These are phyloP conservation scores for Halcyon leucocephala DNA, from an alignment of 2,797 vertebrate genomes.

Conservation along the genomic window DNA sequence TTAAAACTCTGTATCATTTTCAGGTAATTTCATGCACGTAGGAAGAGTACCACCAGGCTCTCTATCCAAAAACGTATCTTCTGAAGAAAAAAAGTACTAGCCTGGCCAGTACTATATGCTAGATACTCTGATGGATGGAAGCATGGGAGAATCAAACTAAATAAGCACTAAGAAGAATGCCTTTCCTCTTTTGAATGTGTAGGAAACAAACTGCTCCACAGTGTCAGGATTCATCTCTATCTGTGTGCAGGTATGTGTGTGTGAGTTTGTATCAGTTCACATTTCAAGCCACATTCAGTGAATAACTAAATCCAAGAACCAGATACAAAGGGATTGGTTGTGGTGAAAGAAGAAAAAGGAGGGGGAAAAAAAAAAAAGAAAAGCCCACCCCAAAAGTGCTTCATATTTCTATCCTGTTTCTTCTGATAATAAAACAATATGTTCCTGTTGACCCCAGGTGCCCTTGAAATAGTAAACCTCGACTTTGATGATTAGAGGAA, in stretches of 20 bases:
- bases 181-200: not conserved
- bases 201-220: not conserved
- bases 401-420: not conserved
- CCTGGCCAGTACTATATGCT: not conserved
- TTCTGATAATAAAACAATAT: not conserved
- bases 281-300: not conserved
- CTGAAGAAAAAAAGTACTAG: not conserved
- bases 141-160: not conserved
- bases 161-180: not conserved
- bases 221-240: not conserved
- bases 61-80: not conserved
- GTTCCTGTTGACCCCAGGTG: not conserved
- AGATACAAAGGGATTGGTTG: not conserved
- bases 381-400: not conserved
- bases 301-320: not conserved
- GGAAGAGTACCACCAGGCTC: not conserved
- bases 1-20: not conserved
- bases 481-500: not conserved
- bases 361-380: no score
- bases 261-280: not conserved
- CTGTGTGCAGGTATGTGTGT: not conserved
- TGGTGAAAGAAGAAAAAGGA: not conserved
- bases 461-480: not conserved
- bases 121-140: not conserved
- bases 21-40: not conserved